Evolutionary conservation across 2,113 vertebrate genomes (phyloP), one percentile per base, ranked within the genome.

Genomic region (Orthonyx spaldingii): DNA sequence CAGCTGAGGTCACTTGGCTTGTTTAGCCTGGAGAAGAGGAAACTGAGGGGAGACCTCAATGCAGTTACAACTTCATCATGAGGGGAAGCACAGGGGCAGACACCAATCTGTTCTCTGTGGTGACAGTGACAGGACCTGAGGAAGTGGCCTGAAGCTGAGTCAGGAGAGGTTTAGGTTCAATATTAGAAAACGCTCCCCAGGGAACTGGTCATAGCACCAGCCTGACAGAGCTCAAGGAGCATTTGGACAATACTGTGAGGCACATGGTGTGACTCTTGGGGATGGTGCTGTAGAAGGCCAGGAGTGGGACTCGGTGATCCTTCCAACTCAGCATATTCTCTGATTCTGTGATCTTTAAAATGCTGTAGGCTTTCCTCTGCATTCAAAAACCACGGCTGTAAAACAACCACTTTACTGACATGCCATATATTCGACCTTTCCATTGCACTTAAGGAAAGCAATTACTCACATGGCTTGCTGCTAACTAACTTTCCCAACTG

Each of bases 391-490:
- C 16, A 71, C 42, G 69, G 39, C 16, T 42, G 27, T 61, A 74
- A 81, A 91, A 93, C 47, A 87, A 63, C 6, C 1, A 2, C 13
- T 23, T 64, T 22, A 66, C 1, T 63, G 59, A 63, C 26, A 44
- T 16, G 17, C 26, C 50, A 42, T 15, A 52, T 32, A 41, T 50
- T 50, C 50, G 16, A 78, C 3, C 3, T 84, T 60, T 70, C 42
- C 13, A 44, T 26, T 59, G 72, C n/a, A 39, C n/a, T 91, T 42
- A 44, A 79, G 32, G 37, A 75, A 82, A 84, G 24, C 37, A 10
- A 57, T 42, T 90, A 98, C 98, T 98, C 69, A 98, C 98, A 97
- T 74, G 96, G 93, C 50, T 97, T 90, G 57, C 95, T 97, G 96
- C 69, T 87, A 87, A 96, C 3, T 80, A 42, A 77, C 17, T 95